Percentiles rank a stretch among this genome's conserved stretches.
These are phyloP conservation scores for Lichenostomus cassidix DNA, from an alignment of 2,113 vertebrate species.

Conservation along the genomic window DNA sequence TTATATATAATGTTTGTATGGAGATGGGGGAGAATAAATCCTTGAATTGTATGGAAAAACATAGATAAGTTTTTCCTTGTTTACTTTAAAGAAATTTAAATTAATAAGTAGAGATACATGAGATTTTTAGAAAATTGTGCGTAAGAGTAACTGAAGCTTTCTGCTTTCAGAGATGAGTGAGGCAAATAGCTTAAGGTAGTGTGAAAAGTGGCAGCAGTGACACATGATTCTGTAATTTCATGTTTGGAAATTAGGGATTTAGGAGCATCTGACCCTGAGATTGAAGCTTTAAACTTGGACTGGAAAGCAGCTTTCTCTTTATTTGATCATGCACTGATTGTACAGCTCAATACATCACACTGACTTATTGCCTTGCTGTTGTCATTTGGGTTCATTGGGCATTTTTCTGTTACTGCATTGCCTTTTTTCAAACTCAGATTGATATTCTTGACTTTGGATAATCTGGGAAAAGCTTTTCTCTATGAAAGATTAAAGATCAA, in stretches of 20 bases:
- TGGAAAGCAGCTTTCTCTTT: not conserved
- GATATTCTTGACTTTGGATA: not conserved
- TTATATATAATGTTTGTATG: not conserved
- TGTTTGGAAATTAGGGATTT: not conserved
- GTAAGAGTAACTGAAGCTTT: not conserved
- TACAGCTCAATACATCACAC: not conserved
- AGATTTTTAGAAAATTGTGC: not conserved
- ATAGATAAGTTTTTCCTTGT: not conserved
- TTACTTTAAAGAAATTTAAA: not conserved
- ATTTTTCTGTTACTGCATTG: not conserved
- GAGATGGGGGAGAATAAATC: not conserved
- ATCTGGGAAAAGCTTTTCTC: not conserved
- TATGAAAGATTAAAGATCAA: not conserved
- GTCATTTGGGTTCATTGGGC: not conserved
- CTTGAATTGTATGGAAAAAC: not conserved
- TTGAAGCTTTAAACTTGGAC: not conserved
- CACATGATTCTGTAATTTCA: not conserved
- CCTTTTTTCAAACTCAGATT: not conserved
- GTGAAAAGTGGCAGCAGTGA: not conserved
- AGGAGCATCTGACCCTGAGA: not conserved
- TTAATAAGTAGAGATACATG: not conserved
- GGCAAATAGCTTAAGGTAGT: not conserved
- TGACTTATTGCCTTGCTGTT: not conserved
- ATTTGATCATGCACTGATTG: accelerated
- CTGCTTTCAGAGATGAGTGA: not conserved